These are phyloP conservation scores for Cheilosia pagana DNA, from an alignment of 2,888 invertebrate genomes.

Conservation along the genomic window DNA sequence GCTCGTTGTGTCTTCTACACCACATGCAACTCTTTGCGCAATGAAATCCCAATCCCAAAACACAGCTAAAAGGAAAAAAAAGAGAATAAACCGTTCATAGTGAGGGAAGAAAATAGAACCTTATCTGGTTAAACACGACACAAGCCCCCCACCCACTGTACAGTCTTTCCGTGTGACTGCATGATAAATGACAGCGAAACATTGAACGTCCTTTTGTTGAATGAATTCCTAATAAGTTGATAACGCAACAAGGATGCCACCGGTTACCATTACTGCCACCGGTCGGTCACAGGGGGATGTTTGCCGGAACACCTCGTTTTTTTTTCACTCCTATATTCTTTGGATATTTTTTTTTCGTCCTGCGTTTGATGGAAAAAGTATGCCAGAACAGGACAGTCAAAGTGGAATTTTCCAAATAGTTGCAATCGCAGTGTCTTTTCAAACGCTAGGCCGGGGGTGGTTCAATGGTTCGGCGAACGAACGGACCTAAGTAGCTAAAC, in stretches of 20 bases:
- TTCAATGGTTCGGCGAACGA: constrained; percentile 1
- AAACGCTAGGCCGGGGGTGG: constrained; percentile 31
- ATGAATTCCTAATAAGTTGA: constrained; percentile 75
- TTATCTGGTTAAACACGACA: constrained; percentile 74
- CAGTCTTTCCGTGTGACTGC: constrained; percentile 69
- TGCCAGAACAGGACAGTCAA: constrained; percentile 54
- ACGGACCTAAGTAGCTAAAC: constrained; percentile 63
- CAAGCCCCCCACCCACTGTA: constrained; percentile 5
- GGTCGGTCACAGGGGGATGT: constrained; percentile 50
- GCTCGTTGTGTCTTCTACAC: constrained; percentile 12
- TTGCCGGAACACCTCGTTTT: constrained; percentile 47
- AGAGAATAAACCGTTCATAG: constrained; percentile 13
- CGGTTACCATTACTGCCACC: constrained; percentile 36
- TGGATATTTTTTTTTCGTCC: constrained; percentile 32
- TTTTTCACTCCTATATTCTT: constrained; percentile 10
- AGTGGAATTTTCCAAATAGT: constrained; percentile 68
- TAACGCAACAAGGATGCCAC: constrained; percentile 75
- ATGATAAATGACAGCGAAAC: constrained; percentile 75
- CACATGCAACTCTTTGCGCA: constrained; percentile 66
- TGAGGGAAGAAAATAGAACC: constrained; percentile 53
- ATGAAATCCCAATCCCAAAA: constrained; percentile 71
- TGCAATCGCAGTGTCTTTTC: constrained; percentile 61
- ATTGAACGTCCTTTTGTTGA: constrained; percentile 75
- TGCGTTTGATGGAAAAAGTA: constrained; percentile 57
- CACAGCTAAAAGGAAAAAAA: constrained; percentile 27